Evolutionary conservation across 2,113 vertebrate species (phyloP).

Genomic region (Cygnus buccinator): DNA sequence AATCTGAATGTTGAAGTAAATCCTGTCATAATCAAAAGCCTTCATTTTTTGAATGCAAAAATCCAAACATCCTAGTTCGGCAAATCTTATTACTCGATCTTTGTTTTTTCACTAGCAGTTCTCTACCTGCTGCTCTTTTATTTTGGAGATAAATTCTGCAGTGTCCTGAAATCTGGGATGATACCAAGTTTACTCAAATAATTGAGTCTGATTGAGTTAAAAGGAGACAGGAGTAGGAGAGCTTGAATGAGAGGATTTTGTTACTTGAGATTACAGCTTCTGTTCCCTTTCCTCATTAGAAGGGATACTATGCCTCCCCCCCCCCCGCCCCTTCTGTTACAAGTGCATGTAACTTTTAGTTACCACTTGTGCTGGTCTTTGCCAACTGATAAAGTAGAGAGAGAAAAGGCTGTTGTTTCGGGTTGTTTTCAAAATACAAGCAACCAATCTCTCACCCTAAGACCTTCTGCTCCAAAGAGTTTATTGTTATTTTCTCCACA

Average conservation of each 20-base stretch:
- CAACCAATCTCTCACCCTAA: background rate
- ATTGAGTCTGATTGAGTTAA: background rate
- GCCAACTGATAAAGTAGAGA: conserved; percentile 43
- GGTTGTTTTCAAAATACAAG: conserved; percentile 29
- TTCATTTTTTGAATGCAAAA: background rate
- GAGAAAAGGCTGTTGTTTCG: background rate
- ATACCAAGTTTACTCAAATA: background rate
- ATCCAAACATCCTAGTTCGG: background rate
- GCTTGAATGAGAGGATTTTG: background rate
- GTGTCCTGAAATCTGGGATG: background rate
- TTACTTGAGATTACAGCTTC: background rate
- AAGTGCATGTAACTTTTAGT: conserved; percentile 18
- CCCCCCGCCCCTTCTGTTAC: background rate
- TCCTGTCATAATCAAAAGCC: background rate
- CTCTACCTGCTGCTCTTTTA: background rate
- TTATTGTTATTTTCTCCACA: background rate
- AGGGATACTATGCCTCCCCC: background rate
- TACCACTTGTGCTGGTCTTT: background rate
- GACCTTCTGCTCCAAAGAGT: background rate
- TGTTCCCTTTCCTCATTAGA: background rate
- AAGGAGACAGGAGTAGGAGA: background rate
- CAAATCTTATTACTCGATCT: background rate
- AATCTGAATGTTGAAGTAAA: background rate
- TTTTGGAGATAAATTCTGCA: background rate
- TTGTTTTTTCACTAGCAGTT: background rate